These are phyloP conservation scores for Jordanella pulchra DNA, from an alignment of 2,797 vertebrate species.

Conservation along the genomic window DNA sequence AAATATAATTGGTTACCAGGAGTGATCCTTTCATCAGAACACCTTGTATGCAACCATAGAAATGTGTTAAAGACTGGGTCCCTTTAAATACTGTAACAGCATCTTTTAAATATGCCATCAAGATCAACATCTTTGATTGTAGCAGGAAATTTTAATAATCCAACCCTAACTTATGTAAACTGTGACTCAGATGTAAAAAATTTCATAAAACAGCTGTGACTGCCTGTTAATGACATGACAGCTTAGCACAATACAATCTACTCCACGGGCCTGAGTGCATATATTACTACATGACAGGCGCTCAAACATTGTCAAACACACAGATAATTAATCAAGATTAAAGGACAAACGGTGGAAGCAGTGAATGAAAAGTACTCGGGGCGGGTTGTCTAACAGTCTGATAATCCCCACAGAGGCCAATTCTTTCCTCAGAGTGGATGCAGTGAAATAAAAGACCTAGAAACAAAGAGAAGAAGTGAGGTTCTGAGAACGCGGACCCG, in stretches of 20 bases:
- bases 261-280: conserved; percentile 13
- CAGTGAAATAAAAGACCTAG: not conserved
- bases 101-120: not conserved
- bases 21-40: no score
- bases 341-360: conserved; percentile 26
- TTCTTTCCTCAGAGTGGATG: not conserved
- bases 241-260: conserved; percentile 45
- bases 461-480: not conserved
- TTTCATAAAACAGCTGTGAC: conserved; percentile 33
- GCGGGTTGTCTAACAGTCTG: conserved; percentile 2
- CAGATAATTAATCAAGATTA: conserved; percentile 56
- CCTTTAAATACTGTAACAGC: not conserved
- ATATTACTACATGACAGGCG: conserved; percentile 21
- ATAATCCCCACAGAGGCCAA: conserved; percentile 5
- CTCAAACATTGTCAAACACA: conserved; percentile 54
- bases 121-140: not conserved
- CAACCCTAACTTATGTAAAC: not conserved
- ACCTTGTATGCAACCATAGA: no score
- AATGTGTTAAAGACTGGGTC: no score
- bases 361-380: conserved; percentile 38
- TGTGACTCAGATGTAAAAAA: conserved; percentile 13
- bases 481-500: not conserved
- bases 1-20: no score
- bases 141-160: not conserved
- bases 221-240: conserved; percentile 25